Evolutionary conservation across 2,797 vertebrate genomes (phyloP).

Genomic region (Gallirallus australis): DNA sequence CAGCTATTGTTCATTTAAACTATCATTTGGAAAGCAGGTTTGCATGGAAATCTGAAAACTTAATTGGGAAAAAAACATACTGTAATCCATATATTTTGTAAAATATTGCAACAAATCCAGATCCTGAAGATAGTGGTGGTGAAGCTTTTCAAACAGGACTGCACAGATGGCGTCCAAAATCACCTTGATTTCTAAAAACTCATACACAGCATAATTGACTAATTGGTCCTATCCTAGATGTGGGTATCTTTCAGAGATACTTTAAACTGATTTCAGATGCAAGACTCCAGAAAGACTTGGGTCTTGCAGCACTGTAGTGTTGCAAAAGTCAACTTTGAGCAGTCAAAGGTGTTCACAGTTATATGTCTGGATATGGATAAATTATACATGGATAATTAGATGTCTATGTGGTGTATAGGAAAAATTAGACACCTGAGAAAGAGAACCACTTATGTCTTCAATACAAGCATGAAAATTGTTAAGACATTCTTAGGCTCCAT

Average conservation of each 20-base stretch:
- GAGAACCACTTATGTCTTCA: not conserved
- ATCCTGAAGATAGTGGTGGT: not conserved
- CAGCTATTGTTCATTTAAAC: constrained; percentile 10
- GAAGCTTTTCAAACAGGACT: not conserved
- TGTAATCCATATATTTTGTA: not conserved
- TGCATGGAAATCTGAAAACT: not conserved
- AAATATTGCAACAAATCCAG: not conserved
- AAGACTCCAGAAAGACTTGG: not conserved
- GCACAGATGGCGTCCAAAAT: not conserved
- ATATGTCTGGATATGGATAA: not conserved
- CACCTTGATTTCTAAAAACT: not conserved
- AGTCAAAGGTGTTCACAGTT: not conserved
- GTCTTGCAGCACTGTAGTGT: not conserved
- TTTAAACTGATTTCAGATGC: not conserved
- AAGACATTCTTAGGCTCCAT: not conserved
- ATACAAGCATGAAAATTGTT: not conserved
- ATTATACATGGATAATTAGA: not conserved
- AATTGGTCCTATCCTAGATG: not conserved
- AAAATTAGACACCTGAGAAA: not conserved
- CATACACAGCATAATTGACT: not conserved
- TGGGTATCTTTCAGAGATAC: not conserved
- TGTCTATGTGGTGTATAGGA: not conserved
- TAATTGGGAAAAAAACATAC: not conserved
- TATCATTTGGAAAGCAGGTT: not conserved
- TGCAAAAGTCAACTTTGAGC: not conserved